Evolutionary conservation across 2,113 vertebrate species (phyloP).

Genomic region (Dicaeum eximium): DNA sequence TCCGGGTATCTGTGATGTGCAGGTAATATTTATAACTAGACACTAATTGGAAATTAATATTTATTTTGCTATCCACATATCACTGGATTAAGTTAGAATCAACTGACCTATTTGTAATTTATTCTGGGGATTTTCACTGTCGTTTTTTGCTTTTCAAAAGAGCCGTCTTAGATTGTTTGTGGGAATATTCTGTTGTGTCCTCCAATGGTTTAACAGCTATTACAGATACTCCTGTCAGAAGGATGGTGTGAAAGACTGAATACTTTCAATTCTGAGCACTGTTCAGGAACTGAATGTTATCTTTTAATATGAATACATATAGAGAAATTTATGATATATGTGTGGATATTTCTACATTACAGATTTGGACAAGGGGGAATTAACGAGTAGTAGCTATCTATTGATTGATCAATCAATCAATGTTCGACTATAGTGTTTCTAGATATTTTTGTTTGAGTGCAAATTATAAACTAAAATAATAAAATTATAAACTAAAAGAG

Average conservation of each 20-base stretch:
- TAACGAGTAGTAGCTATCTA: not conserved
- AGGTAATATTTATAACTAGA: conserved; percentile 31
- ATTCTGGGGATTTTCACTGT: not conserved
- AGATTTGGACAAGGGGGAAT: not conserved
- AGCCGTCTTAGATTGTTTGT: not conserved
- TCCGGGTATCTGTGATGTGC: not conserved
- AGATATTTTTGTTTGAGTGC: conserved; percentile 12
- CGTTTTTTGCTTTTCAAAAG: not conserved
- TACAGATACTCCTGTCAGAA: not conserved
- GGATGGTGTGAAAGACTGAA: not conserved
- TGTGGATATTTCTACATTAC: conserved; percentile 21
- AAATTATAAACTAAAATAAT: not conserved
- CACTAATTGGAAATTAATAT: conserved; percentile 31
- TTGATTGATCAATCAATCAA: not conserved
- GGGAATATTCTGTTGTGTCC: not conserved
- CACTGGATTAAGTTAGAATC: not conserved
- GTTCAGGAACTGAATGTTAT: not conserved
- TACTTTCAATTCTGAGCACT: conserved; percentile 5
- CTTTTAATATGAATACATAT: conserved; percentile 16
- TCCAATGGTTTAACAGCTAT: not conserved
- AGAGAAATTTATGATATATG: conserved; percentile 34
- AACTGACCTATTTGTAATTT: not conserved
- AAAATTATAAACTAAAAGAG: not conserved
- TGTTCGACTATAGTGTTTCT: not conserved
- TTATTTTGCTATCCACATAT: not conserved